These are phyloP conservation scores for Zosterops borbonicus DNA, from an alignment of 2,113 vertebrate species.

Conservation along the genomic window DNA sequence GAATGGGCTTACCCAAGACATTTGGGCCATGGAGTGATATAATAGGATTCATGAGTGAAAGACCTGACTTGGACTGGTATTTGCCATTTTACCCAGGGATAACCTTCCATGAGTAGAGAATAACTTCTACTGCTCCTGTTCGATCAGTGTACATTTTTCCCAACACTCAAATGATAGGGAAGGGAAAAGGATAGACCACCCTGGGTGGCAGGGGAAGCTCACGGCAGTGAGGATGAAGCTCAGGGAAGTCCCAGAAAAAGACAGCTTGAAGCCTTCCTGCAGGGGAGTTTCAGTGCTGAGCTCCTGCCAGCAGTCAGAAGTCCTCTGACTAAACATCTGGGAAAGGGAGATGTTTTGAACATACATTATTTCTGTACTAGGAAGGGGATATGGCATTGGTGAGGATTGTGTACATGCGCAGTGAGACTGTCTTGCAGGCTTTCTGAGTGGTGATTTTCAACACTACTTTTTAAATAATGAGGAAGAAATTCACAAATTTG, in stretches of 20 bases:
- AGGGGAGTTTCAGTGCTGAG: neutral
- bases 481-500: neutral
- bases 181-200: neutral
- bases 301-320: neutral
- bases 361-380: fast-evolving
- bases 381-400: fast-evolving
- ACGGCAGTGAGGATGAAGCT: neutral
- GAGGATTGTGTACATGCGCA: neutral
- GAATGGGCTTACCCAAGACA: neutral
- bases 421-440: fast-evolving
- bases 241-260: neutral
- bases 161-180: fast-evolving
- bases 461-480: neutral
- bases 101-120: neutral
- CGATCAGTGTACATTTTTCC: neutral
- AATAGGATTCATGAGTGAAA: neutral
- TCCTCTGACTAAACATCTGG: neutral
- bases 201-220: fast-evolving
- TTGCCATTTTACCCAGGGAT: neutral
- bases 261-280: neutral
- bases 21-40: neutral
- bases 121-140: neutral
- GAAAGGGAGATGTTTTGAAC: neutral
- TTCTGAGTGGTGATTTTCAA: neutral
- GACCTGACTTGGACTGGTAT: neutral